Conservation (phyloP, 1,140 invertebrate genomes). For the Zophobas atratus region DNA sequence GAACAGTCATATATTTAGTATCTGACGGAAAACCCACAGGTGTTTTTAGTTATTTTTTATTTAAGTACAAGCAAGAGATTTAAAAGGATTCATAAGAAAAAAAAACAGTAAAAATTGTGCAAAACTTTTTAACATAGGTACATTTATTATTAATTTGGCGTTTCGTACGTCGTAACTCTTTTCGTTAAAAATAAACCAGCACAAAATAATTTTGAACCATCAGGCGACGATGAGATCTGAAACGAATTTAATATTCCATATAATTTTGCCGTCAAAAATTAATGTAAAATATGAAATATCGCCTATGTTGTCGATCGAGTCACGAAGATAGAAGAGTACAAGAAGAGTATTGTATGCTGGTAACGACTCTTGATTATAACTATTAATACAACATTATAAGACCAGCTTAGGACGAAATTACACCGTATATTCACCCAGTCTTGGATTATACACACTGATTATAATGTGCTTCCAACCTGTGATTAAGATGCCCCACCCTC, state of each 20-base stretch:
- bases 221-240: neutral
- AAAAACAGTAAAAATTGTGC: too few species aligned
- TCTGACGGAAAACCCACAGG: too few species aligned
- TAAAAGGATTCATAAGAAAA: too few species aligned
- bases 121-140: too few species aligned
- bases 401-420: constrained; percentile 35
- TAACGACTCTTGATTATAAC: constrained; percentile 47
- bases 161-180: too few species aligned
- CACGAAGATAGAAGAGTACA: constrained; percentile 43
- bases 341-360: constrained; percentile 40
- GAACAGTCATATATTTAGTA: too few species aligned
- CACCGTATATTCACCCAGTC: constrained; percentile 31
- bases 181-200: too few species aligned
- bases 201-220: neutral
- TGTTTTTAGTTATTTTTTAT: too few species aligned
- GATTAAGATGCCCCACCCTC: constrained; percentile 45
- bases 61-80: too few species aligned
- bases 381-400: constrained; percentile 46
- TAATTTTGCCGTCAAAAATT: constrained; percentile 47
- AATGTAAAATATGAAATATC: constrained; percentile 45
- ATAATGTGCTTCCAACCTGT: constrained; percentile 38
- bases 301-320: constrained; percentile 31
- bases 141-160: too few species aligned
- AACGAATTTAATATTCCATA: constrained; percentile 14
- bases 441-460: constrained; percentile 35